Evolutionary conservation across 2,888 invertebrate species (phyloP), one percentile per base, ranked within the genome.

Genomic region (Apotomis betuletana): DNA sequence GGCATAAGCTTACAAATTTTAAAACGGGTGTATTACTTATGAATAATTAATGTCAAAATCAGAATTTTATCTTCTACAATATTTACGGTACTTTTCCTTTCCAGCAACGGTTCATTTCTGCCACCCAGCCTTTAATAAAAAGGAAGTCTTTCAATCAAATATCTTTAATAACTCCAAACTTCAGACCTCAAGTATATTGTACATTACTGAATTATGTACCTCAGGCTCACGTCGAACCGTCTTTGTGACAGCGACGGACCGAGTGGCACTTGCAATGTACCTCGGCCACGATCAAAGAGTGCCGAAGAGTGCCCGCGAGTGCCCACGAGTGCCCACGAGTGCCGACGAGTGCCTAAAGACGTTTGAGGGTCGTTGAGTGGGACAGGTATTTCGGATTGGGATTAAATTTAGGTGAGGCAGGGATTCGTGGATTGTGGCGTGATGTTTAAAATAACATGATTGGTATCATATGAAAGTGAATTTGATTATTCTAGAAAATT

Each of bases 211-310:
- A 54, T 64, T 54, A 64, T 54, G 44, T 4, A 55, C 6, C 12
- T 27, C 27, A 27, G 27, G 27, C 27, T 27, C 27, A 27, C n/a
- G 1, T 60, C 5, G 36, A 12, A 15, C 27, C 27, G 41, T 41
- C 41, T 41, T 41, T 1, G 9, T 8, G 4, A 15, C 12, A 44
- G 13, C 13, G 57, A 64, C 44, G 58, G 41, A 41, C 59, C 59
- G 13, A 70, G 70, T 36, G 64, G 63, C 63, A 27, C 64, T 59
- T 58, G 55, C 52, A 38, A 52, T 13, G 64, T 52, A 46, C 60
- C 61, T 61, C 54, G 54, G 54, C 61, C 68, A n/a, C 64, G 64
- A 70, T 64, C 70, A 70, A 70, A 70, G 64, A 54, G 70, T 54
- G 54, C 54, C 60, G 15, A n/a, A 59, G 36, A 59, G 67, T 51